Evolutionary conservation across 2,888 invertebrate genomes (phyloP).

Genomic region (Opisthograptis luteolata): DNA sequence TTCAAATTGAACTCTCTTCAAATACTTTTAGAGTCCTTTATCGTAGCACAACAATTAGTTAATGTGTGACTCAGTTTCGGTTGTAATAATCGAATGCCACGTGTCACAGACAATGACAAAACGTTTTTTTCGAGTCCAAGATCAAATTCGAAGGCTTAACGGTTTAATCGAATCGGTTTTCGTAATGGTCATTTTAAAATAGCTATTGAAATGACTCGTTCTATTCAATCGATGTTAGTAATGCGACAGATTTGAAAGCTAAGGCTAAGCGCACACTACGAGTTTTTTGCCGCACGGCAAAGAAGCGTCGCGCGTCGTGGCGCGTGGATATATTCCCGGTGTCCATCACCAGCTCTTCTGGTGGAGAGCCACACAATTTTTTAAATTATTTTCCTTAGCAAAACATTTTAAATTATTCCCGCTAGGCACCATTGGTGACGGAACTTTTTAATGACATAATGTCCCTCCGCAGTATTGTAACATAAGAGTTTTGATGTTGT

Average conservation of each 20-base stretch:
- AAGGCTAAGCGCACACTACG: too few species aligned
- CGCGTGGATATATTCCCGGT: too few species aligned
- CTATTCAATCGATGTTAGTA: neutral
- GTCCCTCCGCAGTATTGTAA: too few species aligned
- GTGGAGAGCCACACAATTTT: too few species aligned
- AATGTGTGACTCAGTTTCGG: slow-evolving; percentile 2
- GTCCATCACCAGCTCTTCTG: too few species aligned
- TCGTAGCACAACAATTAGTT: neutral
- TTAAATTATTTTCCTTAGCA: too few species aligned
- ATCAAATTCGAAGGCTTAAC: slow-evolving; percentile 51
- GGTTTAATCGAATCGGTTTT: slow-evolving; percentile 28
- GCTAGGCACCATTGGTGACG: too few species aligned
- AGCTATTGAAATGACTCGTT: slow-evolving; percentile 2
- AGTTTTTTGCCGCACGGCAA: too few species aligned
- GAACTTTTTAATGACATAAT: too few species aligned
- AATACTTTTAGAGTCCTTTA: neutral
- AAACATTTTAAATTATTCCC: too few species aligned
- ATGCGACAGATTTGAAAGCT: neutral
- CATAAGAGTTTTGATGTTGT: too few species aligned
- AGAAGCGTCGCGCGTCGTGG: too few species aligned
- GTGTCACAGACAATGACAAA: slow-evolving; percentile 39
- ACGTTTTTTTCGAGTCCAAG: slow-evolving; percentile 52
- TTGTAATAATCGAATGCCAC: slow-evolving; percentile 32
- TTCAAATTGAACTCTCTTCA: neutral
- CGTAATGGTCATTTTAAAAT: slow-evolving; percentile 28